These are phyloP conservation scores for Nowickia ferox DNA, from an alignment of 2,888 invertebrate species.

Conservation along the genomic window DNA sequence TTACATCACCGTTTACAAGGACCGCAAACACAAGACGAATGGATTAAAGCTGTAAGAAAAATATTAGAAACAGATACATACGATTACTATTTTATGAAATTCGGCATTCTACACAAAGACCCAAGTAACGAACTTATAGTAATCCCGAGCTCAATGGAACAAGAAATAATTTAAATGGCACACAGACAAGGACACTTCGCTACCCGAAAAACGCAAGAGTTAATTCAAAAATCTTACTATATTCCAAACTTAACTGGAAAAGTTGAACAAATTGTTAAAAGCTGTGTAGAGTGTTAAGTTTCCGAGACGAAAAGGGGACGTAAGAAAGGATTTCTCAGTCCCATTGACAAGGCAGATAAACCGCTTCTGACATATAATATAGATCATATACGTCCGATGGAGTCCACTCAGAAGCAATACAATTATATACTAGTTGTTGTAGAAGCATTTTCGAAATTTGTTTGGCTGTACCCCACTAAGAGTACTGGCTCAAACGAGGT, in stretches of 20 bases:
- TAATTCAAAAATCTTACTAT: constrained; percentile 60
- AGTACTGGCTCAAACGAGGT: constrained; percentile 65
- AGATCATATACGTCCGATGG: constrained; percentile 65
- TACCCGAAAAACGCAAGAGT: constrained; percentile 57
- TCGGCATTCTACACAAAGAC: neutral
- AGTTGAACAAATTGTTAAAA: constrained; percentile 56
- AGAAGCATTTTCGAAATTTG: constrained; percentile 75
- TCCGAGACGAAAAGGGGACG: constrained; percentile 58
- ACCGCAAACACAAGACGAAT: constrained; percentile 57
- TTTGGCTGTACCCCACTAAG: constrained; percentile 79
- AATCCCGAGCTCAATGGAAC: neutral
- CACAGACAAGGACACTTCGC: constrained; percentile 74
- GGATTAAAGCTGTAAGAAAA: constrained; percentile 43
- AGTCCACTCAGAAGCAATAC: constrained; percentile 38
- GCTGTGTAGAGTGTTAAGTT: constrained; percentile 67
- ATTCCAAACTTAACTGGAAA: constrained; percentile 64
- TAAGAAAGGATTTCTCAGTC: constrained; percentile 58
- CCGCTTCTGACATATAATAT: constrained; percentile 58
- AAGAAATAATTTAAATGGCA: constrained; percentile 76
- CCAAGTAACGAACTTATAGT: neutral
- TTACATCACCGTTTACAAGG: constrained; percentile 53
- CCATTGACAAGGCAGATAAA: constrained; percentile 62
- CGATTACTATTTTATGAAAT: neutral
- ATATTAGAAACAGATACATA: neutral
- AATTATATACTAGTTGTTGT: constrained; percentile 54